These are phyloP conservation scores for Ricordea florida DNA, from an alignment of 92 coral and sea anemone species.

Conservation along the genomic window DNA sequence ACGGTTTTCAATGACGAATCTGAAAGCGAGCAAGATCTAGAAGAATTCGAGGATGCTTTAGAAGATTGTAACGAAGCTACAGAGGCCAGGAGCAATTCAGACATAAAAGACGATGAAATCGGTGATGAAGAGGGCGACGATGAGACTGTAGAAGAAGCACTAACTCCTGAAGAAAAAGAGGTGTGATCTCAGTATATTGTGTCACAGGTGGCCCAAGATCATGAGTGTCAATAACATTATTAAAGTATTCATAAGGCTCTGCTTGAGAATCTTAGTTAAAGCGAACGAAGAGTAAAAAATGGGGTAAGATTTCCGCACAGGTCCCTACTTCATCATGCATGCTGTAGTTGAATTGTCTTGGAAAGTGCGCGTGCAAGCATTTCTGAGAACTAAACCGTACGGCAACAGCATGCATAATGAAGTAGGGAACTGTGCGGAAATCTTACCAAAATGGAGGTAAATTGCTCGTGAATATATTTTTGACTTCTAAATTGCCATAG, in stretches of 20 bases:
- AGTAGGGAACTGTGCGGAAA: too few relatives aligned
- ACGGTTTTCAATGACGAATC: constrained; percentile 9
- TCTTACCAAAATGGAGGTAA: too few relatives aligned
- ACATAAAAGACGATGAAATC: constrained; percentile 16
- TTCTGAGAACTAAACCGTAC: too few relatives aligned
- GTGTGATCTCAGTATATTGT: too few relatives aligned
- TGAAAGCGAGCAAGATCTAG: constrained; percentile 22
- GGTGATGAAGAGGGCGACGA: constrained; percentile 47
- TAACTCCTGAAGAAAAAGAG: constrained; percentile 83
- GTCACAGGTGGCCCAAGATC: background rate
- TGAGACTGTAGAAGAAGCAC: constrained; percentile 66
- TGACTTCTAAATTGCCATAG: too few relatives aligned
- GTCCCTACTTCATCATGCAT: constrained; percentile 22
- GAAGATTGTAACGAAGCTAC: constrained; percentile 8
- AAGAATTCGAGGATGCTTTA: constrained; percentile 45
- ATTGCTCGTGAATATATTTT: too few relatives aligned
- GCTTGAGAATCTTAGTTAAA: background rate
- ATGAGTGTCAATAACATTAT: too few relatives aligned
- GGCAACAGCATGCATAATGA: too few relatives aligned
- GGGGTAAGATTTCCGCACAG: constrained; percentile 26
- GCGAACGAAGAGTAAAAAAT: constrained; percentile 2
- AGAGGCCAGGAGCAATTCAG: constrained; percentile 6
- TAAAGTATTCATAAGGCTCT: background rate
- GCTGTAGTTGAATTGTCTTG: constrained; percentile 10
- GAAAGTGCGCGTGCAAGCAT: too few relatives aligned